Evolutionary conservation across 2,888 invertebrate species (phyloP), one percentile per base, ranked within the genome.

Genomic region (Rhimphoctona megacephalus): DNA sequence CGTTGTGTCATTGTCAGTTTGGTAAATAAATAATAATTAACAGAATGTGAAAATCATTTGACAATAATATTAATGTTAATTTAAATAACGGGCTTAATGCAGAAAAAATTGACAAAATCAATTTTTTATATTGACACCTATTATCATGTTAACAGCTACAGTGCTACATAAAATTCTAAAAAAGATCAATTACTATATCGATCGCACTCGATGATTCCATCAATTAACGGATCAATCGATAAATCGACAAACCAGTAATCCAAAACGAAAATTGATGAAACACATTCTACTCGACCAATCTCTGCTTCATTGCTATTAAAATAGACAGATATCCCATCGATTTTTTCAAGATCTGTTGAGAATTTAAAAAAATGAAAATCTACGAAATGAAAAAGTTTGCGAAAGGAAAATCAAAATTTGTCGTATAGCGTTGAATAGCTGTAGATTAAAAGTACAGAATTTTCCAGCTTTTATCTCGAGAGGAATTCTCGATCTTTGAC

Each of bases 301-400:
- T 78, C 19, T 85, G 84, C 69, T 88, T 90, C 33, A 87, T 85
- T 72, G 89, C 88, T n/a, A 89, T 80, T 11, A 90, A 43, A 81
- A 91, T 85, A 2, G 90, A 90, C 9, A 90, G 70, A 64, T 90
- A 90, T 17, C 89, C 89, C 79, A 88, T 72, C 5, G 89, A 89
- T 61, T 87, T 88, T 81, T 89, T 88, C n/a, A 90, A 36, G 30
- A 90, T 77, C 89, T 90, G 77, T 70, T 30, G 46, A 61, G 30
- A 33, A 33, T 25, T 25, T 1, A 52, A 54, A 80, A 46, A 76
- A 46, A 36, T 33, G 49, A 30, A n/a, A 73, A 52, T 66, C 25
- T 49, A 19, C 0, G 4, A 39, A 2, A 14, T 11, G 9, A 5
- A 11, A 36, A 49, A 46, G 2, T 0, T 33, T 4, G 4, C 22